phyloP scores from a whole-genome alignment of 2,797 vertebrate genomes.

The Astyanax mexicanus region DNA sequence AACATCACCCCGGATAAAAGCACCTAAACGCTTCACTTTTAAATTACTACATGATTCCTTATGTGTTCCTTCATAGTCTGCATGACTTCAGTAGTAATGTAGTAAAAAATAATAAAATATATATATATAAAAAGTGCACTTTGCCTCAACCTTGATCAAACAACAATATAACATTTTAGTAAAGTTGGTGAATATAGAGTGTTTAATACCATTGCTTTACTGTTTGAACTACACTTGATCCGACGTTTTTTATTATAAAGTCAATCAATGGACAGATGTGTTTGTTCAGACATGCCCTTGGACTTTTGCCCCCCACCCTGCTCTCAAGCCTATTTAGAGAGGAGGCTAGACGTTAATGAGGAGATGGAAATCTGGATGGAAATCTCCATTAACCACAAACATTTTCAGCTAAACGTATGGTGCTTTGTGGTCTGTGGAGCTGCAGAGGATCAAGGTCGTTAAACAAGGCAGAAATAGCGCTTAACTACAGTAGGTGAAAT shows the following conservation, averaged over 20 bases:
- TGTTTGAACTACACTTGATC: too few species aligned
- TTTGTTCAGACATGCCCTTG: conserved; percentile 5
- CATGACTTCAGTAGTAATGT: too few species aligned
- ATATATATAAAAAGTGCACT: too few species aligned
- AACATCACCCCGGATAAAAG: too few species aligned
- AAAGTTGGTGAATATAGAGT: too few species aligned
- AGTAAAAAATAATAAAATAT: too few species aligned
- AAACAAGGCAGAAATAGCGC: conserved; percentile 6
- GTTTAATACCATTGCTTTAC: too few species aligned
- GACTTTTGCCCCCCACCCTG: not conserved
- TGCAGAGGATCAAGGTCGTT: not conserved
- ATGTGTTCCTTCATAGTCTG: too few species aligned
- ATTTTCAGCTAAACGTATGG: not conserved
- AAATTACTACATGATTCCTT: too few species aligned
- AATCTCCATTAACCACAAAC: not conserved
- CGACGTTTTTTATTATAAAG: conserved; percentile 12
- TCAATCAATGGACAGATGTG: not conserved
- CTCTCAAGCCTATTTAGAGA: not conserved
- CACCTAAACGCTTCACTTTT: too few species aligned
- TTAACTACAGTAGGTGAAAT: conserved; percentile 14
- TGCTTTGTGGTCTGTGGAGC: not conserved
- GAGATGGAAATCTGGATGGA: not conserved
- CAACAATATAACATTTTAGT: too few species aligned
- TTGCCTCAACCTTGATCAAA: too few species aligned
- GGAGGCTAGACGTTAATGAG: not conserved